These are phyloP conservation scores for Onychorhynchus coronatus DNA, from an alignment of 2,113 vertebrate species.

Conservation along the genomic window DNA sequence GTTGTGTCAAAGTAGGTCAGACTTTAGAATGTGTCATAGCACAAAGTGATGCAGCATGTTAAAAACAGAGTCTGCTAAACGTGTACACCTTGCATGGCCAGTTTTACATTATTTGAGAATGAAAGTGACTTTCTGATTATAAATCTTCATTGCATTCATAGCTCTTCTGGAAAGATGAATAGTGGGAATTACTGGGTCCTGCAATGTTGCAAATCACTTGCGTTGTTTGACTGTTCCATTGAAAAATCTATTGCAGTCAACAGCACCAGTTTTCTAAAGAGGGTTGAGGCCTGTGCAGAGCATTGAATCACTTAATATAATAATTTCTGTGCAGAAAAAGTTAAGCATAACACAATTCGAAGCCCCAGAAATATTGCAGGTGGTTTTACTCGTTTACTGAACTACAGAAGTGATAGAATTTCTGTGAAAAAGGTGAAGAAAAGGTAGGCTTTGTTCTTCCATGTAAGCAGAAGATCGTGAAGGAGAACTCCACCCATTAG, in stretches of 20 bases:
- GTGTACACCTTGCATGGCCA: slow-evolving; percentile 11
- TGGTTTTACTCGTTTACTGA: not conserved
- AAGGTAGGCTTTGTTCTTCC: not conserved
- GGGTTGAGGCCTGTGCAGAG: not conserved
- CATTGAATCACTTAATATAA: not conserved
- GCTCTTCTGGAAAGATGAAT: slow-evolving; percentile 7
- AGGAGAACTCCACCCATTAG: not conserved
- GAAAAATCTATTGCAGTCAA: slow-evolving; percentile 25
- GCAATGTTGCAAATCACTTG: slow-evolving; percentile 29
- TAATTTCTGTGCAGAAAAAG: not conserved
- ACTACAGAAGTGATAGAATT: not conserved
- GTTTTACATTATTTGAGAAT: slow-evolving; percentile 44
- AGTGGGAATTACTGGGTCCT: slow-evolving; percentile 25
- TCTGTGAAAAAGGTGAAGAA: not conserved
- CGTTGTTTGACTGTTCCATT: slow-evolving; percentile 48
- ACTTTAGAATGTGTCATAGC: slow-evolving; percentile 42
- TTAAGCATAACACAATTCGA: not conserved
- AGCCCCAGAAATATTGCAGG: slow-evolving; percentile 1
- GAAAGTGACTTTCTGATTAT: slow-evolving; percentile 30
- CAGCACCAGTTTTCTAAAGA: not conserved
- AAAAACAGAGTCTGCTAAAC: slow-evolving; percentile 30
- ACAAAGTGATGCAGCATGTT: slow-evolving; percentile 45
- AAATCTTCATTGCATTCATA: slow-evolving; percentile 56
- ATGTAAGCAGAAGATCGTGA: not conserved
- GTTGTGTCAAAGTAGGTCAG: slow-evolving; percentile 66